Base-by-base conservation (phyloP, 2,797 vertebrate genomes). In the Pangasius larnaudii region DNA sequence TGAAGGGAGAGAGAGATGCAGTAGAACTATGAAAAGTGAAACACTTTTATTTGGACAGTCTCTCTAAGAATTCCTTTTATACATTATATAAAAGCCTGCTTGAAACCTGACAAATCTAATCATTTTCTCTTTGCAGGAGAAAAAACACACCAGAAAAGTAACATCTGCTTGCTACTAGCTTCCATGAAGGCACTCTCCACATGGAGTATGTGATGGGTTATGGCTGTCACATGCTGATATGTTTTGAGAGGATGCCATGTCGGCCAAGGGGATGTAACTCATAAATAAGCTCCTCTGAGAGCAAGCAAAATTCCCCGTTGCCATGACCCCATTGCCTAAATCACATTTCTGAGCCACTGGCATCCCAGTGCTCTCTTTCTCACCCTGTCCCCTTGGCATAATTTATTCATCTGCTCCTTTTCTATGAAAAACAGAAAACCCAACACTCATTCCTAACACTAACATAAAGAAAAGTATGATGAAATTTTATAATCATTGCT, bases 171-270 rank as follows among this genome's bases (percentile, higher is more conserved):
- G 93, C 93, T 95, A 95, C 94, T 91, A 93, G 94, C 94, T 95
- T 95, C 94, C 92, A 91, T 93, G 91, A 93, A 91, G 91, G 88
- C 84, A 86, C 92, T 91, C 88, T 88, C 87, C 86, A 89, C 89
- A 77, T 82, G 86, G 88, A 91, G 80, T 72, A 90, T 88, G 90
- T 85, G 84, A 91, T 63, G 75, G 92, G 94, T 95, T 96, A 86
- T 88, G 90, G 88, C 77, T 91, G 87, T 81, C 81, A 91, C 91
- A 94, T 93, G 92, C 92, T 96, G 95, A 96, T 95, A 94, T 88
- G 91, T 93, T 93, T 91, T 96, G 95, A 96, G 94, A 95, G 93
- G 94, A 95, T 96, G 95, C 93, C 94, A 94, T 95, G 94, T 95
- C 89, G 91, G 91, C 93, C 93, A 92, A 93, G 92, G 93, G 91